Evolutionary conservation across 2,888 invertebrate genomes (phyloP).

Genomic region (Spodoptera picta): DNA sequence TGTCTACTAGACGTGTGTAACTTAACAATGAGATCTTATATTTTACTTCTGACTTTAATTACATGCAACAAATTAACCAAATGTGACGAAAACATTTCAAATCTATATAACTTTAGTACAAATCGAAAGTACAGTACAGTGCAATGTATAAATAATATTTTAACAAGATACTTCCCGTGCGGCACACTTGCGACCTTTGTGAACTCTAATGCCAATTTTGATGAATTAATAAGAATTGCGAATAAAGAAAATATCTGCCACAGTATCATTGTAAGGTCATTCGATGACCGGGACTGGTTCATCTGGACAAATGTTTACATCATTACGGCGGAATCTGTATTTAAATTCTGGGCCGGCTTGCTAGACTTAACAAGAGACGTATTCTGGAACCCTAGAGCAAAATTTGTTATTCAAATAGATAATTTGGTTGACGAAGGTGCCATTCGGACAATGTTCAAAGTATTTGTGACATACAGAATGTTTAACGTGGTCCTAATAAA

Average conservation of each 20-base stretch:
- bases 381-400: constrained; percentile 72
- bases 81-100: constrained; percentile 17
- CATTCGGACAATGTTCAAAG: constrained; percentile 56
- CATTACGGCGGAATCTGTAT: constrained; percentile 57
- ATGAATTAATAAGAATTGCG: constrained; percentile 51
- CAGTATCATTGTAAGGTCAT: constrained; percentile 58
- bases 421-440: constrained; percentile 44
- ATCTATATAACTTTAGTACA: constrained; percentile 5
- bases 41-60: constrained; percentile 30
- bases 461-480: constrained; percentile 61
- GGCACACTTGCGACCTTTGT: constrained; percentile 57
- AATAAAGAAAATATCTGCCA: constrained; percentile 58
- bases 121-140: constrained; percentile 26
- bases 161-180: constrained; percentile 59
- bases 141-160: constrained; percentile 58
- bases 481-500: constrained; percentile 64
- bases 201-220: constrained; percentile 47
- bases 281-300: constrained; percentile 55
- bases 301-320: constrained; percentile 64
- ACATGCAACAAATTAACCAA: constrained; percentile 2
- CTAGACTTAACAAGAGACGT: constrained; percentile 60
- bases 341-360: constrained; percentile 57
- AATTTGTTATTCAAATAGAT: constrained; percentile 61
- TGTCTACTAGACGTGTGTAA: constrained; percentile 12
- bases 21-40: constrained; percentile 4